These are phyloP conservation scores for Acronicta leporina DNA, from an alignment of 2,888 invertebrate genomes.

Conservation along the genomic window DNA sequence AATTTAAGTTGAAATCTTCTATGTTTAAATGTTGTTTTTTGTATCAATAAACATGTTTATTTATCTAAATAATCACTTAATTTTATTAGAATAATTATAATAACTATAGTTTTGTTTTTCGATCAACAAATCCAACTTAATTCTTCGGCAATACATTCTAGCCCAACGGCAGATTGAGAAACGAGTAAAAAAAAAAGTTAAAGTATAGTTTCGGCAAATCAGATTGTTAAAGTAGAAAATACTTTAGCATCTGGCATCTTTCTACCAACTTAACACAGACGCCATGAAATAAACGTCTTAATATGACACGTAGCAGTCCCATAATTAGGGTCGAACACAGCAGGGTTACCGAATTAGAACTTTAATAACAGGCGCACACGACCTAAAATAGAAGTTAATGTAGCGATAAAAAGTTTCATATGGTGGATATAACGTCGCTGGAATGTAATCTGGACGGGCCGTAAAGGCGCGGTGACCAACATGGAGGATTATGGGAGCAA, in stretches of 20 bases:
- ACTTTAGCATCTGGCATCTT: constrained; percentile 31
- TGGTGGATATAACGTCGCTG: constrained; percentile 63
- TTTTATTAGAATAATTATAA: too few species aligned
- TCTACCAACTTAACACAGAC: constrained; percentile 35
- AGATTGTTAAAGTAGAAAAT: constrained; percentile 28
- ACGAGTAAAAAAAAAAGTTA: too few species aligned
- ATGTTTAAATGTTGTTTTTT: too few species aligned
- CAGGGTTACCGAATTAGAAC: constrained; percentile 63
- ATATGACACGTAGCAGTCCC: constrained; percentile 47
- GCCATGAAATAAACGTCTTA: constrained; percentile 48
- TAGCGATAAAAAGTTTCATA: constrained; percentile 73
- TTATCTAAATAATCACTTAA: too few species aligned
- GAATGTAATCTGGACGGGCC: constrained; percentile 71
- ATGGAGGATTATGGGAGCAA: constrained; percentile 52
- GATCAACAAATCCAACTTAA: too few species aligned
- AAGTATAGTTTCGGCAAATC: too few species aligned
- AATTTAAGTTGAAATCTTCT: too few species aligned
- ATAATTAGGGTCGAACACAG: constrained; percentile 55
- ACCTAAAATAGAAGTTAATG: constrained; percentile 68
- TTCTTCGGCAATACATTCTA: too few species aligned
- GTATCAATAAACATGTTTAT: background rate
- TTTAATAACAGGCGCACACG: constrained; percentile 65
- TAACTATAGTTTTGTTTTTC: too few species aligned
- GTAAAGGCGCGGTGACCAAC: constrained; percentile 56
- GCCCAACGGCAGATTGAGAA: too few species aligned